phyloP scores from a whole-genome alignment of 2,888 invertebrate genomes.

The Orthosia gothica region DNA sequence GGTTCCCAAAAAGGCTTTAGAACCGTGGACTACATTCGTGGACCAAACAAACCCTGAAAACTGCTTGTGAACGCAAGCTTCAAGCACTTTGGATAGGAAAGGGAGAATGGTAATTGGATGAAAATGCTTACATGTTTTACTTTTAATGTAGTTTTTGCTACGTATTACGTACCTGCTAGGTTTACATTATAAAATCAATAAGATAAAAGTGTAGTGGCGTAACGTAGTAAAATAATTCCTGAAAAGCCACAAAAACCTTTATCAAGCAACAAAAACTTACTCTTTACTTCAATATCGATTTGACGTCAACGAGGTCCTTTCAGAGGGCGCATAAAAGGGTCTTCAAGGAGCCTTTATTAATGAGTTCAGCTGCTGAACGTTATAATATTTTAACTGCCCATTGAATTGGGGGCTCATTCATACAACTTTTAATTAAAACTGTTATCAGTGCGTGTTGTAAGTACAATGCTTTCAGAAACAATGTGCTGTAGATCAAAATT shows the following conservation, averaged over 20 bases:
- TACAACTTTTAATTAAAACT: slow-evolving; percentile 69
- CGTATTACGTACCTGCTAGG: no score
- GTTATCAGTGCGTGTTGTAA: slow-evolving; percentile 55
- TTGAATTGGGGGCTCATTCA: slow-evolving; percentile 53
- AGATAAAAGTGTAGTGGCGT: neutral
- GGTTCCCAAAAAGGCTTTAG: no score
- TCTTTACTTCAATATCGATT: slow-evolving; percentile 41
- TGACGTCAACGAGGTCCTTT: slow-evolving; percentile 16
- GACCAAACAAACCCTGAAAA: no score
- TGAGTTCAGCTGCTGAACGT: slow-evolving; percentile 41
- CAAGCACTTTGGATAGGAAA: no score
- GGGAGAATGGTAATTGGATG: no score
- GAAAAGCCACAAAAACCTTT: neutral
- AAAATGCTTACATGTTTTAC: no score
- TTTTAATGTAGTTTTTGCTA: no score
- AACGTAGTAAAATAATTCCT: neutral
- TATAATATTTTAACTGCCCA: slow-evolving; percentile 55
- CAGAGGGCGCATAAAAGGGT: slow-evolving; percentile 11
- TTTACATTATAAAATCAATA: neutral
- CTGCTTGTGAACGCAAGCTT: no score
- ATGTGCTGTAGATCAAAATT: slow-evolving; percentile 45
- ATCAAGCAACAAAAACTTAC: neutral
- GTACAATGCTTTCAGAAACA: slow-evolving; percentile 47
- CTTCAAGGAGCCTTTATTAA: slow-evolving; percentile 46
- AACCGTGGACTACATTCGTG: no score